Base-by-base conservation (phyloP, 2,888 invertebrate species). In the Aspidiotus destructor region DNA sequence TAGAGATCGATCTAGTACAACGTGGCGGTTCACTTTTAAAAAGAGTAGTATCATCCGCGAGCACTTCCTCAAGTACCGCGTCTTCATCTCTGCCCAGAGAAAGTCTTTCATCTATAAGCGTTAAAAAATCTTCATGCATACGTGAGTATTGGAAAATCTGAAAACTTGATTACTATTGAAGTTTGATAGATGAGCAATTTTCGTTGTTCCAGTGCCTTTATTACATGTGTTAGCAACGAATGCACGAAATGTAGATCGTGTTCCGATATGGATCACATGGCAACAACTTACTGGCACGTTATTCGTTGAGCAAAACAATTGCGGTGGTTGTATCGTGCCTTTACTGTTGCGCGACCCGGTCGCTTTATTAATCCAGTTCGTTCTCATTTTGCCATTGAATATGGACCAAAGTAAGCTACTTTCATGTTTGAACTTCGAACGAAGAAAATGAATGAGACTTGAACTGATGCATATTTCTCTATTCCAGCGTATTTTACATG, bases 1-100 rank as follows among this genome's bases (percentile, higher is more conserved):
- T 96, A 70, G 96, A 96, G 81, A 85, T 94, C 70, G 95, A 96
- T 79, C 82, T 96, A 60, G 87, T 92, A 71, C 91, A 92, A 78
- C 83, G 92, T 58, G 91, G 90, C n/a, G 92, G 92, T 10, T 83
- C 85, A 11, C 61, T 67, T n/a, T 67, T 67, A 41, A 67, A 67
- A 52, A 48, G 48, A 10, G 67, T 58, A 9, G 48, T 44, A 8
- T 15, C 28, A 10, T 9, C 15, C 13, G 17, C 28, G 28, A 9
- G 9, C 16, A 2, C 55, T 9, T n/a, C 55, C 8, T 54, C n/a
- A 2, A 16, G 28, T 28, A 28, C 52, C 2, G 13, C 11, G 7
- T 52, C 13, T 16, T 15, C 62, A 10, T 44, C 65, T 17, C 44
- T 62, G 54, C 8, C 57, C 40, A 69, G 55, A 48, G 62, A 67